Evolutionary conservation across 2,113 vertebrate species (phyloP), one percentile per base, ranked within the genome.

Genomic region (Pelobates fuscus): DNA sequence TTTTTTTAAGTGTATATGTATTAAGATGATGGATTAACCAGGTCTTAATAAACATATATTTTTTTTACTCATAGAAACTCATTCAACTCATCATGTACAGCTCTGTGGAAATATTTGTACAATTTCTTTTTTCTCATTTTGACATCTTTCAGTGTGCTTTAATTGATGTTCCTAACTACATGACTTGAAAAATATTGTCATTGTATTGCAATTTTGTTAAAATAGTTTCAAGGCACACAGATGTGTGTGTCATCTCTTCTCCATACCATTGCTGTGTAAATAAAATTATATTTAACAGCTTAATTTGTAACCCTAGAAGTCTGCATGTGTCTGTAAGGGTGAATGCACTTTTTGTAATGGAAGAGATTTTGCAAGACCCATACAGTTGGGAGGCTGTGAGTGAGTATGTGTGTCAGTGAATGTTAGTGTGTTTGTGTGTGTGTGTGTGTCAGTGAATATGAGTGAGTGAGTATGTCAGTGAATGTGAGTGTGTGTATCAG

Each of bases 171-270:
- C 26, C 73, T 61, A 52, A 68, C 64, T 54, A 49, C 41, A 32
- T 77, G 43, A 77, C 41, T 61, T 44, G 55, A 52, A 49, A 68
- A 77, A 77, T 68, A 41, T 41, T 77, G 73, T 68, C 65, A 67
- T 61, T 55, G 41, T 68, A 68, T 77, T 61, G 21, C 30, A 68
- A 77, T 77, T 77, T 77, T 77, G 61, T 59, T 52, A 61, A 68
- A 77, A 77, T 68, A 30, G 65, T 76, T 76, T 76, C 65, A 76
- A 52, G 64, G 57, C 65, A 61, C 65, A 77, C 73, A 77, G 65
- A 77, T 77, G 72, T 58, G 72, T 63, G 64, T 67, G 72, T 60
- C 64, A 67, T 67, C 64, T 60, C 44, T 21, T 65, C 63, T 59
- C 23, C 25, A 21, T 65, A 29, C 30, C 37, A 60, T 14, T 67